Percentiles rank a stretch among this genome's conserved stretches.
These are phyloP conservation scores for Monochamus alternatus DNA, from an alignment of 2,888 invertebrate genomes.

Conservation along the genomic window DNA sequence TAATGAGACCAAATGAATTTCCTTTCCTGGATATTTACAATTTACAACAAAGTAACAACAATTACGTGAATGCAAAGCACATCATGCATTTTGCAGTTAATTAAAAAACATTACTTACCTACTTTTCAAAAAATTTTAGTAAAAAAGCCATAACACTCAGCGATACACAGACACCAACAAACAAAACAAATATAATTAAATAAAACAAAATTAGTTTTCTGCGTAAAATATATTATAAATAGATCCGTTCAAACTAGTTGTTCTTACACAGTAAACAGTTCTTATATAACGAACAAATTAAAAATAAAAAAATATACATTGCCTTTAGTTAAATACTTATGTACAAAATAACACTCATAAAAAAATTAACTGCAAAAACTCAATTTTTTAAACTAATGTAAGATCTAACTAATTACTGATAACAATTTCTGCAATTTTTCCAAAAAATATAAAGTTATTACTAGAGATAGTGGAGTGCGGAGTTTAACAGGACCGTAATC, in stretches of 20 bases:
- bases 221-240: constrained; percentile 48
- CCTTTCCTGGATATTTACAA: no score
- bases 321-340: constrained; percentile 31
- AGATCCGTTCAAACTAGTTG: constrained; percentile 37
- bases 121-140: constrained; percentile 20
- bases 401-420: not conserved
- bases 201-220: constrained; percentile 46
- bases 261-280: not conserved
- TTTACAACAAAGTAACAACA: not conserved
- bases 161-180: constrained; percentile 40
- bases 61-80: constrained; percentile 19
- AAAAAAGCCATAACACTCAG: constrained; percentile 38
- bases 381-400: not conserved
- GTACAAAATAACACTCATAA: constrained; percentile 34
- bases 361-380: constrained; percentile 1
- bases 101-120: constrained; percentile 37
- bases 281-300: constrained; percentile 33
- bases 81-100: constrained; percentile 24
- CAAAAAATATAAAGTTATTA: no score
- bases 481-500: no score
- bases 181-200: constrained; percentile 27
- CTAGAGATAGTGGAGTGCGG: no score
- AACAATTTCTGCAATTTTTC: no score
- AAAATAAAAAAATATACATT: constrained; percentile 46
- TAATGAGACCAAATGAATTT: no score